These are phyloP conservation scores for Gerris lacustris DNA, from an alignment of 2,888 invertebrate genomes.

Conservation along the genomic window DNA sequence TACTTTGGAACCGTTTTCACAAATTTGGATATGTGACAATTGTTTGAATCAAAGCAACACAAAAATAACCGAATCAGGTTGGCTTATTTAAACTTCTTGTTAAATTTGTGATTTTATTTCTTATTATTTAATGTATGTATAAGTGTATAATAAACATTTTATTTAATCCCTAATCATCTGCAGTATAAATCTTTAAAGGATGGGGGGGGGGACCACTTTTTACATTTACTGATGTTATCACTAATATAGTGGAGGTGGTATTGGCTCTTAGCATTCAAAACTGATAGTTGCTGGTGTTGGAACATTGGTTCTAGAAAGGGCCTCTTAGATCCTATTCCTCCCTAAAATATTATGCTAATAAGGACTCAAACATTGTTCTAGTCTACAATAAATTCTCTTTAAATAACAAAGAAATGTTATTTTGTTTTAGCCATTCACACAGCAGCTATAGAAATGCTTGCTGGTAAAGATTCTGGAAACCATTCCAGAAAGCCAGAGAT, in stretches of 20 bases:
- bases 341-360: no score
- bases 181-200: no score
- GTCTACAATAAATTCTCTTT: conserved; percentile 8
- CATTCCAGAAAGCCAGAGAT: conserved; percentile 70
- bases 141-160: no score
- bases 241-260: no score
- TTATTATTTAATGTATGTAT: no score
- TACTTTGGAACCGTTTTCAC: background rate
- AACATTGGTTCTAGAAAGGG: no score
- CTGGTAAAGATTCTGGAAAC: conserved; percentile 51
- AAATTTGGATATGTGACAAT: background rate
- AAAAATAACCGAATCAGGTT: background rate
- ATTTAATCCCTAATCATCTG: no score
- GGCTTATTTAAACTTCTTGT: background rate
- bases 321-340: no score
- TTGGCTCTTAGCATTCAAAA: no score
- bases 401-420: conserved; percentile 2
- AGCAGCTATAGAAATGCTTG: conserved; percentile 81
- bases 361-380: background rate
- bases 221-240: no score
- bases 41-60: background rate
- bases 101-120: background rate
- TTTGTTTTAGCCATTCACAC: conserved; percentile 66
- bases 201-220: no score
- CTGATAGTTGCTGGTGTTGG: no score